Evolutionary conservation across 2,888 invertebrate species (phyloP).

Genomic region (Lasioglossum oenotherae): DNA sequence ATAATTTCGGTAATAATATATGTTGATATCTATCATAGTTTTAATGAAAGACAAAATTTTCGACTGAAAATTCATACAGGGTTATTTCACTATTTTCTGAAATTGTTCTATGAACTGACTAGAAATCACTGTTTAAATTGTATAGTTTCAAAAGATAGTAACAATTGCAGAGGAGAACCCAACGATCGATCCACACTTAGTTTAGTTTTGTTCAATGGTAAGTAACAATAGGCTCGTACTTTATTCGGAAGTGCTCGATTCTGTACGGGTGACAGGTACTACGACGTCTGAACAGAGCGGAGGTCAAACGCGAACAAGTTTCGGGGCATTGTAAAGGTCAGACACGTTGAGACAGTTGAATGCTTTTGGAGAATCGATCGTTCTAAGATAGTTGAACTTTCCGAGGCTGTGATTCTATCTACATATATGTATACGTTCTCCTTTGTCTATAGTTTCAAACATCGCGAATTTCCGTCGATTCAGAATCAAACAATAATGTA

Average conservation of each 20-base stretch:
- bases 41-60: not conserved
- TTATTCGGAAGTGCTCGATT: not conserved
- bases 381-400: not conserved
- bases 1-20: not conserved
- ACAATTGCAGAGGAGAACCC: not conserved
- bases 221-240: not conserved
- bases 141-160: not conserved
- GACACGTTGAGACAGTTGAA: not conserved
- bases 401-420: not conserved
- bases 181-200: not conserved
- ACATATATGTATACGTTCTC: not conserved
- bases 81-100: not conserved
- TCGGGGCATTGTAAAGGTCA: not conserved
- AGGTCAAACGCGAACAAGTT: not conserved
- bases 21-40: not conserved
- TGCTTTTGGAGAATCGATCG: not conserved
- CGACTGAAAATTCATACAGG: not conserved
- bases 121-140: too few relatives aligned
- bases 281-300: not conserved
- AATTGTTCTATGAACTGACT: too few relatives aligned
- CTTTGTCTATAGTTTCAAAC: not conserved
- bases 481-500: not conserved
- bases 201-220: not conserved
- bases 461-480: not conserved
- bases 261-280: not conserved